Evolutionary conservation across 2,888 invertebrate species (phyloP).

Genomic region (Scaeva pyrastri): DNA sequence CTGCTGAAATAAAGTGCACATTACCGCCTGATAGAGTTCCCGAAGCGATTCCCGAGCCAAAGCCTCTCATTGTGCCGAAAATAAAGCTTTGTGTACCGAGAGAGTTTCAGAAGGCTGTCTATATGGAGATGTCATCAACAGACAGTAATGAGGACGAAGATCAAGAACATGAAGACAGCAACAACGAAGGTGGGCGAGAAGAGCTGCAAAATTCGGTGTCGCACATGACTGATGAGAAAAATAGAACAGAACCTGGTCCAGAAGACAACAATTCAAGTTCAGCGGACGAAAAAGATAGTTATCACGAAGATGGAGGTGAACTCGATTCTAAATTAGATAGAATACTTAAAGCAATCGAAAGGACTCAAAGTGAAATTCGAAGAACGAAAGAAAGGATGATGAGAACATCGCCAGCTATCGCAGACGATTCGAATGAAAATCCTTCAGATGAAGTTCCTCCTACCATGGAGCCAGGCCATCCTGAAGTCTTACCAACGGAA

Average conservation of each 20-base stretch:
- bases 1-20: slow-evolving; percentile 36
- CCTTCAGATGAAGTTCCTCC: slow-evolving; percentile 43
- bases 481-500: background rate
- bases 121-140: slow-evolving; percentile 82
- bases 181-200: slow-evolving; percentile 15
- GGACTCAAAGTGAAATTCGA: slow-evolving; percentile 81
- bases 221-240: slow-evolving; percentile 77
- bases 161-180: slow-evolving; percentile 53
- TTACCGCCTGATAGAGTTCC: slow-evolving; percentile 64
- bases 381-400: slow-evolving; percentile 79
- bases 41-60: slow-evolving; percentile 72
- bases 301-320: slow-evolving; percentile 49
- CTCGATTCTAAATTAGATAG: slow-evolving; percentile 78
- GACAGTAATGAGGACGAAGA: slow-evolving; percentile 81
- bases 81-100: slow-evolving; percentile 88
- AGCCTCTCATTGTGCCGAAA: slow-evolving; percentile 86
- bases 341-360: slow-evolving; percentile 81
- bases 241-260: slow-evolving; percentile 77
- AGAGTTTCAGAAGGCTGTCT: slow-evolving; percentile 84
- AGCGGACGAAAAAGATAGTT: slow-evolving; percentile 52
- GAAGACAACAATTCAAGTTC: slow-evolving; percentile 39
- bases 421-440: slow-evolving; percentile 14
- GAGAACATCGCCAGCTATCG: slow-evolving; percentile 38
- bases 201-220: slow-evolving; percentile 69
- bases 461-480: background rate